phyloP scores from a whole-genome alignment of 2,113 vertebrate species.

The Bos javanicus region DNA sequence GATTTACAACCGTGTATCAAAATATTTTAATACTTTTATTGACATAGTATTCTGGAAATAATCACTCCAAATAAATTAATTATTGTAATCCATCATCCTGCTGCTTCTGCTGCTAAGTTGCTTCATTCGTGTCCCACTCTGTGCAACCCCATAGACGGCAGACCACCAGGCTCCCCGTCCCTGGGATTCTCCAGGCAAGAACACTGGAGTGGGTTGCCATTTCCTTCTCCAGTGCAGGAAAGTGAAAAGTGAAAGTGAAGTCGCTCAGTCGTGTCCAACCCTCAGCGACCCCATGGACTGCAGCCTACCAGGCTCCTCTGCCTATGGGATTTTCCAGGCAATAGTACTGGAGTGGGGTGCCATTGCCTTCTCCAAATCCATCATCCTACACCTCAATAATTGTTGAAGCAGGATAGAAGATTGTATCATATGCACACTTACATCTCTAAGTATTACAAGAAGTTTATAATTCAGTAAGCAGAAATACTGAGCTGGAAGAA shows the following conservation, averaged over 20 bases:
- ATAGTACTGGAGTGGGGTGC: accelerated
- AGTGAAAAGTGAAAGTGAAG: neutral
- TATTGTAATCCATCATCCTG: conserved; percentile 43
- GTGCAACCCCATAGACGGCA: accelerated
- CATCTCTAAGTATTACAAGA: neutral
- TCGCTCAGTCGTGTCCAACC: accelerated
- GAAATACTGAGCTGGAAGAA: neutral
- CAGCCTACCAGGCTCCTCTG: neutral
- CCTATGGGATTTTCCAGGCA: neutral
- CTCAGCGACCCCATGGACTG: accelerated
- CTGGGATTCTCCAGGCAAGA: neutral
- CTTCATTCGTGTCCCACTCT: accelerated
- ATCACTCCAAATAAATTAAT: conserved; percentile 61
- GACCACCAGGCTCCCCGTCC: neutral
- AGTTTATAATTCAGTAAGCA: neutral
- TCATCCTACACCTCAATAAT: conserved; percentile 45
- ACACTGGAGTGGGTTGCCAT: neutral
- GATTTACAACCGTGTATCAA: neutral
- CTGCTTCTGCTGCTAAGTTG: neutral
- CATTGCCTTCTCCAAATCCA: neutral
- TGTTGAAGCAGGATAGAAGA: conserved; percentile 24
- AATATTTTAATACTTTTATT: conserved; percentile 33
- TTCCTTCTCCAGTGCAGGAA: neutral
- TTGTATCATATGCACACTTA: conserved; percentile 11
- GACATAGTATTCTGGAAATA: conserved; percentile 47